Base-by-base conservation (phyloP, 2,797 vertebrate species). In the Leptoclinus maculatus region DNA sequence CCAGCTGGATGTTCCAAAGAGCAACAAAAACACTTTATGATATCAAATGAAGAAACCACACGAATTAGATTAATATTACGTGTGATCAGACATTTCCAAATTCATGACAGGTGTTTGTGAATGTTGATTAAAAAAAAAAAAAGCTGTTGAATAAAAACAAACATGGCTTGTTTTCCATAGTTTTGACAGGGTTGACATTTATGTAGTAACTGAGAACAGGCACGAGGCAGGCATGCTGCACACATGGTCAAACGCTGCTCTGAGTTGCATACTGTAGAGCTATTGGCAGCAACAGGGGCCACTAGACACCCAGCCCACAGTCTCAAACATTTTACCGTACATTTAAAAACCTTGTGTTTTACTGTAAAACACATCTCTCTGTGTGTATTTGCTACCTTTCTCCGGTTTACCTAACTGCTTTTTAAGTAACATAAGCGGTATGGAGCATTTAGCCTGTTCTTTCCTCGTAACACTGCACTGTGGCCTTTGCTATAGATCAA, bases 191-290 rank as follows among this genome's bases (percentile, higher is more conserved):
- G 21, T 14, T 41, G 13, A 85, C 63, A 89, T 89, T 87, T 80
- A 87, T 74, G 57, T 19, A 27, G 72, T 9, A 83, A 90, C 19
- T 74, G 56, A 71, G 80, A 83, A 74, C 83, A 88, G 73, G 60
- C 78, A 56, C 43, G 10, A 66, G 43, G 21, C 62, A 38, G 78
- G 58, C 73, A 63, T 82, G 82, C 36, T 79, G 79, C 83, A 84
- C 88, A 91, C 68, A 83, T 91, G 84, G 87, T 59, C 36, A 3
- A 82, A 83, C 87, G 82, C 88, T 89, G 84, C 78, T 78, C 51
- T 2, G 9, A 62, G 72, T 80, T 70, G 64, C 70, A 82, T 34
- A 53, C 60, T 63, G 38, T 45, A 21, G 21, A 70, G 60, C 45
- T 41, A 32, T 27, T 60, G 60, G 27, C 34, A 58, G 64, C 59